Percentiles rank a stretch among this genome's conserved stretches.
These are phyloP conservation scores for Pelobates cultripes DNA, from an alignment of 2,797 vertebrate genomes.

Conservation along the genomic window DNA sequence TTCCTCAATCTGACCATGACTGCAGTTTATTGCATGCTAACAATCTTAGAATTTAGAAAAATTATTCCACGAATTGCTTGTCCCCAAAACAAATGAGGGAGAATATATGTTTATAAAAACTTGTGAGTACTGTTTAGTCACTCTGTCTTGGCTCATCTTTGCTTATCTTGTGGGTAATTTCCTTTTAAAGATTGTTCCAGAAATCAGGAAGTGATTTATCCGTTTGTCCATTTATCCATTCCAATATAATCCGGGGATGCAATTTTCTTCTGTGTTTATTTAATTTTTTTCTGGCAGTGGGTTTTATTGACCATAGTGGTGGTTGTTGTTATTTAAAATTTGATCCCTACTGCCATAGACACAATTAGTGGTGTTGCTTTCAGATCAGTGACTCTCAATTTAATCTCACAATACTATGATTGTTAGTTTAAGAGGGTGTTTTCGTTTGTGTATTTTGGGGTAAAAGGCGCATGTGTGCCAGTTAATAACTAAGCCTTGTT, in stretches of 20 bases:
- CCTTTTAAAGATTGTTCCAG: not conserved
- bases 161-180: not conserved
- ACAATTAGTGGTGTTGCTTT: slow-evolving; percentile 11
- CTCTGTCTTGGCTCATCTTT: not conserved
- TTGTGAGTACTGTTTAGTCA: not conserved
- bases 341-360: not conserved
- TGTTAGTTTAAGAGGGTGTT: not conserved
- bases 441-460: not conserved
- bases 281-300: not conserved
- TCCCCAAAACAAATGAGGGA: not conserved
- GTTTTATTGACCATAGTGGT: not conserved
- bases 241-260: not conserved
- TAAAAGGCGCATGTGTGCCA: not conserved
- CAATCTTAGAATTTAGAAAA: not conserved
- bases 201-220: not conserved
- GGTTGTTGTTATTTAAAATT: not conserved
- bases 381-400: not conserved
- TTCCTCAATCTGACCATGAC: not conserved
- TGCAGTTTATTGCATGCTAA: not conserved
- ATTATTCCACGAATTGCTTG: not conserved
- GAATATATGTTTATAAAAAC: not conserved
- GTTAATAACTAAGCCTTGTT: slow-evolving; percentile 7
- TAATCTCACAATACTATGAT: slow-evolving; percentile 7
- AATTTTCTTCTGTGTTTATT: not conserved
- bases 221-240: not conserved